Evolutionary conservation across 2,888 invertebrate species (phyloP).

Genomic region (Drosophila stalkeri): DNA sequence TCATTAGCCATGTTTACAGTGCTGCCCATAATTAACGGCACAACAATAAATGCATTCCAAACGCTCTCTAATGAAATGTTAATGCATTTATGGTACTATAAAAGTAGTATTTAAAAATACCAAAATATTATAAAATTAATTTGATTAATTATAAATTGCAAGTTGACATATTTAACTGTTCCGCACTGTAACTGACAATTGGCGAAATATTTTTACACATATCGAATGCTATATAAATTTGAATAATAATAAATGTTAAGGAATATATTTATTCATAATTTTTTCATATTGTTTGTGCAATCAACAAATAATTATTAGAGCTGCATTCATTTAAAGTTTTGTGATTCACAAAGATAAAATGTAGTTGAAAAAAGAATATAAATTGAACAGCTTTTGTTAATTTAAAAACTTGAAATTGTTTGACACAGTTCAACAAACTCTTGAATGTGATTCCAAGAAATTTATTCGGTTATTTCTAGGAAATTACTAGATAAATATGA

Average conservation of each 20-base stretch:
- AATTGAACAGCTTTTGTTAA: too few species aligned
- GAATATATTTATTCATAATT: neutral
- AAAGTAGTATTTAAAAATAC: too few species aligned
- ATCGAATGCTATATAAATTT: neutral
- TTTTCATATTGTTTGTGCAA: neutral
- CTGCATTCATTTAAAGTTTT: neutral
- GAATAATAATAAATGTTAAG: neutral
- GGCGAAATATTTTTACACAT: neutral
- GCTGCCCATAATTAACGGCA: conserved; percentile 26
- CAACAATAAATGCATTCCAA: neutral
- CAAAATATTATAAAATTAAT: too few species aligned
- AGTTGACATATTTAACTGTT: neutral
- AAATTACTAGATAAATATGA: too few species aligned
- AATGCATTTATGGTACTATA: neutral
- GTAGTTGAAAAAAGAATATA: too few species aligned
- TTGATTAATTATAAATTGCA: neutral
- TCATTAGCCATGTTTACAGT: conserved; percentile 57
- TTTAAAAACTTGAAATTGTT: too few species aligned
- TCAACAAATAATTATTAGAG: neutral
- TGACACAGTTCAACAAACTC: too few species aligned
- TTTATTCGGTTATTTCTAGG: too few species aligned
- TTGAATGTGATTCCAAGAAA: too few species aligned
- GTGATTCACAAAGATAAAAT: neutral
- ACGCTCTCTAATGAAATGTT: conserved; percentile 1
- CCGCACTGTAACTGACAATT: neutral